Evolutionary conservation across 2,888 invertebrate genomes (phyloP).

Genomic region (Serripes groenlandicus): DNA sequence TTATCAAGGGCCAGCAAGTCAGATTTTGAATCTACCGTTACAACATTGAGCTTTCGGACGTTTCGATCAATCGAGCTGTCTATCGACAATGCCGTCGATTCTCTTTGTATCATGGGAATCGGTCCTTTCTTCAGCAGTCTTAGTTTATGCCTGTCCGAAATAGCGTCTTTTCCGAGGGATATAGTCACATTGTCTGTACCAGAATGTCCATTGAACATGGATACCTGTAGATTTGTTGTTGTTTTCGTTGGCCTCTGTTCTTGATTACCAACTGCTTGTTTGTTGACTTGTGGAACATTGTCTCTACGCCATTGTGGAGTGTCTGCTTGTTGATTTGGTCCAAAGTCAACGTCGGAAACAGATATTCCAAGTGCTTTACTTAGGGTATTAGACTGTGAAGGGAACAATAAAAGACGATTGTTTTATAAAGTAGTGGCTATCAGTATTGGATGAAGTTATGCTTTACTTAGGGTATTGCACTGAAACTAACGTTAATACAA

Average conservation of each 20-base stretch:
- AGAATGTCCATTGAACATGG: background rate
- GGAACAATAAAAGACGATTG: background rate
- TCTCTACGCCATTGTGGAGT: constrained; percentile 48
- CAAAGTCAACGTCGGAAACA: constrained; percentile 53
- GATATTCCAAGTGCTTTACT: constrained; percentile 53
- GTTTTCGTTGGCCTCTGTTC: background rate
- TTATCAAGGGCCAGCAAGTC: background rate
- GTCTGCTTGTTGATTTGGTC: background rate
- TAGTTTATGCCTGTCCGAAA: constrained; percentile 12
- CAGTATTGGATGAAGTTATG: no score
- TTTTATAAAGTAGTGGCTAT: no score
- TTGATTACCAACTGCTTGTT: background rate
- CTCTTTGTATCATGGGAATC: constrained; percentile 5
- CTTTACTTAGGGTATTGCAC: no score
- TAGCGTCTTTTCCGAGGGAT: constrained; percentile 21
- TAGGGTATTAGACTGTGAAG: constrained; percentile 39
- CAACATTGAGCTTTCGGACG: constrained; percentile 6
- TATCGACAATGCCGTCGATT: background rate
- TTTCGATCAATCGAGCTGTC: background rate
- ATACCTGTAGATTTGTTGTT: background rate
- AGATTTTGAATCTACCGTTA: background rate
- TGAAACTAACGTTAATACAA: no score
- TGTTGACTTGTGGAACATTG: background rate
- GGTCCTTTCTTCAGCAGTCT: constrained; percentile 7
- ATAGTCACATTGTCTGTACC: background rate